These are phyloP conservation scores for Pocillopora verrucosa DNA, from an alignment of 64 coral and sea anemone genomes.

Conservation along the genomic window DNA sequence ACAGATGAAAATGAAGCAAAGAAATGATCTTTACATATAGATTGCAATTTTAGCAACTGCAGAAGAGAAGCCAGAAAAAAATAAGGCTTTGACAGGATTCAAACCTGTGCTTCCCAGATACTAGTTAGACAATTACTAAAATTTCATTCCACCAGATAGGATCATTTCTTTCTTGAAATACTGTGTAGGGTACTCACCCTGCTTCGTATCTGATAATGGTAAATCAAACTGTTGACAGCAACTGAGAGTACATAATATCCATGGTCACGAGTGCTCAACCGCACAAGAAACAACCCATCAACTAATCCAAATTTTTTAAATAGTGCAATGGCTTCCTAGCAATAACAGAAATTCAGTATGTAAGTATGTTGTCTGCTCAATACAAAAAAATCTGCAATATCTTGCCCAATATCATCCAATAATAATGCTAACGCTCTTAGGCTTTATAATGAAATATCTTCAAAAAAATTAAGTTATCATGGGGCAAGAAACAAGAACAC, in stretches of 20 bases:
- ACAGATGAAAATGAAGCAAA: neutral
- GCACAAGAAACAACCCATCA: conserved; percentile 90
- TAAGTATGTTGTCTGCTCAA: neutral
- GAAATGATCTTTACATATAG: neutral
- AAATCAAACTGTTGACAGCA: conserved; percentile 67
- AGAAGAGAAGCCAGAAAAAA: too few species aligned
- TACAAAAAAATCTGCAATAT: too few species aligned
- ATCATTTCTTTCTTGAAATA: neutral
- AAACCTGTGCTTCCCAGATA: too few species aligned
- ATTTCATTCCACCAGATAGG: too few species aligned
- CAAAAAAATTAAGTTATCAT: neutral
- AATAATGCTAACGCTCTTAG: too few species aligned
- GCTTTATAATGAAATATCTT: neutral
- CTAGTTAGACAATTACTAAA: too few species aligned
- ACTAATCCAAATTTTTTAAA: conserved; percentile 82
- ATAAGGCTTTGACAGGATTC: too few species aligned
- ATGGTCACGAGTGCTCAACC: conserved; percentile 91
- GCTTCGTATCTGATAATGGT: conserved; percentile 93
- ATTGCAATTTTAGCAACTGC: neutral
- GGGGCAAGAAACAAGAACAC: neutral
- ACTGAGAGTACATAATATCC: conserved; percentile 93
- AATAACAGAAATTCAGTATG: conserved; percentile 13
- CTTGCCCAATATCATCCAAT: too few species aligned
- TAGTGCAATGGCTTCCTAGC: conserved; percentile 67
- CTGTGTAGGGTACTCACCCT: conserved; percentile 50